Percentiles rank a stretch among this genome's conserved stretches.
phyloP scores from a whole-genome alignment of 2,888 invertebrate genomes.

The Trichopoda pennipes region DNA sequence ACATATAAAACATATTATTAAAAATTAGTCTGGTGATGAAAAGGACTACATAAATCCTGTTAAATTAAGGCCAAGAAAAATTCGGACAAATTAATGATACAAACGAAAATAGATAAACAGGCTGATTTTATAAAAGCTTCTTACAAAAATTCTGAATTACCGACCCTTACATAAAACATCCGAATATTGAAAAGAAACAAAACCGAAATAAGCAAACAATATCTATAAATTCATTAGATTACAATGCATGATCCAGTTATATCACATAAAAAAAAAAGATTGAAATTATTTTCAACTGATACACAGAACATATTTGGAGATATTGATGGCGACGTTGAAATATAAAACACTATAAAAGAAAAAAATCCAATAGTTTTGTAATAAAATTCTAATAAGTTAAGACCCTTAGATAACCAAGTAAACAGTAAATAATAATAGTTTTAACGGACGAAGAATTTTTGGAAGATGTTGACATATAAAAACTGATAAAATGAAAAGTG shows the following conservation, averaged over 20 bases:
- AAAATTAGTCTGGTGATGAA: constrained; percentile 13
- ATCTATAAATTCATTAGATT: neutral
- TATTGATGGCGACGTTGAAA: constrained; percentile 68
- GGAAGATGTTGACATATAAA: constrained; percentile 11
- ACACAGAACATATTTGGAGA: constrained; percentile 76
- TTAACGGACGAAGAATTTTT: constrained; percentile 71
- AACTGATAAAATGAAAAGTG: neutral
- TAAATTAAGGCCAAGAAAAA: constrained; percentile 23
- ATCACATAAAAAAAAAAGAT: constrained; percentile 71
- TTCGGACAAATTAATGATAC: neutral
- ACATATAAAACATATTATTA: constrained; percentile 2
- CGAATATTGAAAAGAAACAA: constrained; percentile 2
- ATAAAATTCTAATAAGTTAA: constrained; percentile 64
- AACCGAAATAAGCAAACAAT: neutral
- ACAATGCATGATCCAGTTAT: constrained; percentile 73
- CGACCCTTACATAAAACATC: neutral
- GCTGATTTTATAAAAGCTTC: neutral
- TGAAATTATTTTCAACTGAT: constrained; percentile 70
- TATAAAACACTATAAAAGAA: constrained; percentile 71
- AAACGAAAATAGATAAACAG: neutral
- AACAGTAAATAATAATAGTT: constrained; percentile 53
- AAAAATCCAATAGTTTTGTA: constrained; percentile 75
- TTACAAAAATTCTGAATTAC: neutral
- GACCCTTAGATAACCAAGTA: constrained; percentile 14
- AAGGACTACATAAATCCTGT: constrained; percentile 29